These are phyloP conservation scores for Ceratosolen solmsi DNA, from an alignment of 1,140 invertebrate genomes.

Conservation along the genomic window DNA sequence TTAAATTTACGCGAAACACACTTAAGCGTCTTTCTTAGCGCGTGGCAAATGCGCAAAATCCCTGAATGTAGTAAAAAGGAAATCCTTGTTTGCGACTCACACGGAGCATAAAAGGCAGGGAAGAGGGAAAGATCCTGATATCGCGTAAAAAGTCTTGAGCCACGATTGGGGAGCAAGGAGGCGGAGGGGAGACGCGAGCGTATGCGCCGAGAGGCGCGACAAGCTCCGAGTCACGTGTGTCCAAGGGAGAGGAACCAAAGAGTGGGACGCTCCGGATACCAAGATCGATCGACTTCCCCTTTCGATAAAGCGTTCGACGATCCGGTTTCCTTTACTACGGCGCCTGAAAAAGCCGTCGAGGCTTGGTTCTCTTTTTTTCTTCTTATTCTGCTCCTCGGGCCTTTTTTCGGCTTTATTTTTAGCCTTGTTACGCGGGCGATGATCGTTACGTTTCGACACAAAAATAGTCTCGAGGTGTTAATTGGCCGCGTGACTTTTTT, in stretches of 20 bases:
- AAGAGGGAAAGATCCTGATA: too few relatives aligned
- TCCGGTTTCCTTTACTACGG: constrained; percentile 33
- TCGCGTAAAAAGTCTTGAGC: too few relatives aligned
- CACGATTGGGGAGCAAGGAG: too few relatives aligned
- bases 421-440: constrained; percentile 18
- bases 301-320: constrained; percentile 36
- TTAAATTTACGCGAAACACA: too few relatives aligned
- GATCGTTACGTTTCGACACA: background rate
- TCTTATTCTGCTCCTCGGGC: background rate
- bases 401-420: constrained; percentile 20
- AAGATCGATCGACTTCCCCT: constrained; percentile 55
- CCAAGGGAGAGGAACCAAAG: background rate
- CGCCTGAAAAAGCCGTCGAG: background rate
- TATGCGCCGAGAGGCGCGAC: background rate
- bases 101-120: background rate
- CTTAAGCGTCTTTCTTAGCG: too few relatives aligned
- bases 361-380: background rate
- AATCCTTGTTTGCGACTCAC: background rate
- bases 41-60: too few relatives aligned
- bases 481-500: constrained; percentile 5
- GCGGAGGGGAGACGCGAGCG: too few relatives aligned
- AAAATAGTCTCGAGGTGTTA: constrained; percentile 2
- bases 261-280: constrained; percentile 40
- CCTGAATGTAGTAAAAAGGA: background rate
- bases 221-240: background rate